Base-by-base conservation (phyloP, 2,888 invertebrate species). In the Cordilura impudica region DNA sequence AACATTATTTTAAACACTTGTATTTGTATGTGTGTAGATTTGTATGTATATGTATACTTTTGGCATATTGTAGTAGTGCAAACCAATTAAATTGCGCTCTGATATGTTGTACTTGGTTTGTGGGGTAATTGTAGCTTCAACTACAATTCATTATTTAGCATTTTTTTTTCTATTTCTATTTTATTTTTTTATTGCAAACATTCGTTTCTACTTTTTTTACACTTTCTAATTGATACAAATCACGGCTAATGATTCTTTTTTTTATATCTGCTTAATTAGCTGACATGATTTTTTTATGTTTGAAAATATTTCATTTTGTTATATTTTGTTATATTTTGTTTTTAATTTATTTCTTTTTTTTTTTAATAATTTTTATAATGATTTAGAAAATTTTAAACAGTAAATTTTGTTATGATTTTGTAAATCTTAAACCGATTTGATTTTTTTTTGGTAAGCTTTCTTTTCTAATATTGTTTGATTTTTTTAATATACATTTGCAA, bases 221-320 rank as follows among this genome's bases (percentile, higher is more conserved):
- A 43, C 18, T 10, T 54, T 26, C 18, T 53, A 56, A 76, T 49
- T 39, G 18, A n/a, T 43, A 31, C 81, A 78, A 81, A 81, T 82
- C 81, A 82, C 75, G 75, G 81, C 81, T 82, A 76, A 81, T 73
- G 76, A 79, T 75, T 65, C 75, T 65, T 51, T 69, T 6, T 23
- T 56, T 49, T 69, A n/a, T n/a, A 35, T 63, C 60, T 49, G 4
- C 58, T 67, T 10, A 23, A 69, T 78, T 18, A 26, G 29, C 35
- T 54, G n/a, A 51, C 35, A 39, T 39, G 10, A 10, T 14, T 19
- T n/a, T 23, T 51, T 49, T 21, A 7, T n/a, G 4, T 60, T 49
- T 51, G 7, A 45, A 14, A 19, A 35, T 31, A 8, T 14, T 21
- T 43, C 16, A 14, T 18, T 61, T 18, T 47, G 12, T 23, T 21